Percentiles rank a stretch among this genome's conserved stretches.
Evolutionary conservation across 2,888 invertebrate genomes (phyloP).

Genomic region (Rotaria socialis): DNA sequence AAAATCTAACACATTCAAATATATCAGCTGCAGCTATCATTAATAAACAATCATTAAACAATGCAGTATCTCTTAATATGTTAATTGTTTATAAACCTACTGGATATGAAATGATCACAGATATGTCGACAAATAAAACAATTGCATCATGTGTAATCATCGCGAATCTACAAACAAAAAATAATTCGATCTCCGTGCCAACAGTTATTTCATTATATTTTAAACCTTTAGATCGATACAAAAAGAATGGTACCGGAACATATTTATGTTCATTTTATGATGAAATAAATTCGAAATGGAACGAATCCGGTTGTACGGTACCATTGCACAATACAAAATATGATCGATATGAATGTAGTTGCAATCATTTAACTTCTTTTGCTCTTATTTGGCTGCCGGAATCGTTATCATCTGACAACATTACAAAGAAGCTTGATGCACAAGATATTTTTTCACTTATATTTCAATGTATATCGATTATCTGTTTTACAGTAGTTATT

Average conservation of each 20-base stretch:
- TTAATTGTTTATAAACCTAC: neutral
- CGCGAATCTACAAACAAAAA: neutral
- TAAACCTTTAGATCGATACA: neutral
- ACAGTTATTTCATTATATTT: neutral
- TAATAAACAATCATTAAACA: neutral
- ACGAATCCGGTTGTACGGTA: neutral
- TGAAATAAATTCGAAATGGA: neutral
- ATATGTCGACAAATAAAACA: neutral
- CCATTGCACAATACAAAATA: neutral
- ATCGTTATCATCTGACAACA: neutral
- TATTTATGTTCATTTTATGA: neutral
- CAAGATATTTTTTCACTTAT: slow-evolving; percentile 2
- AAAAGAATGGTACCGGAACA: neutral
- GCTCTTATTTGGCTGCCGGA: neutral
- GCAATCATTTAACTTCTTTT: neutral
- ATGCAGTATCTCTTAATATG: neutral
- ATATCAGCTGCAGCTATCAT: neutral
- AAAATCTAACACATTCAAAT: neutral
- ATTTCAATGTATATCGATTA: neutral
- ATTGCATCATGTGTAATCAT: neutral
- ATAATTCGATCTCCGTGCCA: neutral
- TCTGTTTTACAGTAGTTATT: neutral
- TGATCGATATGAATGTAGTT: neutral
- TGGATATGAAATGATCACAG: neutral
- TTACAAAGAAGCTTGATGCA: neutral